A percentile compares a stretch with the other conserved stretches of the same genome.
phyloP scores from a whole-genome alignment of 1,140 invertebrate genomes.

The Anastatus disparis region DNA sequence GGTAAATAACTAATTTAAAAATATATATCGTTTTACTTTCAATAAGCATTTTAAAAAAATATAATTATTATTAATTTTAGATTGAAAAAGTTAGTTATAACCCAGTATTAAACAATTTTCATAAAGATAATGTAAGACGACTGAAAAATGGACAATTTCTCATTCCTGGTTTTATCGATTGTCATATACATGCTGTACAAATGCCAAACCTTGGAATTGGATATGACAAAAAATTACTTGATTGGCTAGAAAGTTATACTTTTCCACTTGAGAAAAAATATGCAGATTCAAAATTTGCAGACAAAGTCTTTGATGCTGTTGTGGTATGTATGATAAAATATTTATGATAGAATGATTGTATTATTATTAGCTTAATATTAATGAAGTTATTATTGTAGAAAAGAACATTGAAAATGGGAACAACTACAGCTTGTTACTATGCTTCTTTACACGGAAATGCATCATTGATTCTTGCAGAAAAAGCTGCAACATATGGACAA shows the following conservation, averaged over 20 bases:
- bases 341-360: not conserved
- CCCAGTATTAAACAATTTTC: slow-evolving; percentile 37
- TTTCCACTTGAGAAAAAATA: slow-evolving; percentile 86
- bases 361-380: not conserved
- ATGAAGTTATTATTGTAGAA: slow-evolving; percentile 66
- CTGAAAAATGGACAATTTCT: slow-evolving; percentile 75
- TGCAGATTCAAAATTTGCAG: slow-evolving; percentile 75
- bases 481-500: slow-evolving; percentile 75
- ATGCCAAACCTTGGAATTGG: slow-evolving; percentile 85
- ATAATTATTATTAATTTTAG: slow-evolving; percentile 24
- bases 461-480: slow-evolving; percentile 77
- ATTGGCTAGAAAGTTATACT: slow-evolving; percentile 89
- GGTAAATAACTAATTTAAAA: slow-evolving; percentile 52
- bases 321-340: slow-evolving; percentile 75
- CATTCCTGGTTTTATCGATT: slow-evolving; percentile 89
- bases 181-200: slow-evolving; percentile 90
- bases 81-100: slow-evolving; percentile 1
- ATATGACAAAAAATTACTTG: slow-evolving; percentile 80
- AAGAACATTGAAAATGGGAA: slow-evolving; percentile 78
- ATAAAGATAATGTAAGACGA: slow-evolving; percentile 53
- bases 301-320: slow-evolving; percentile 77
- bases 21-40: no score
- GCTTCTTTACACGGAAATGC: slow-evolving; percentile 81
- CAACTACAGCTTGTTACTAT: slow-evolving; percentile 90
- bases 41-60: no score